These are phyloP conservation scores for Trichogramma dendrolimi DNA, from an alignment of 2,888 invertebrate genomes.

Conservation along the genomic window DNA sequence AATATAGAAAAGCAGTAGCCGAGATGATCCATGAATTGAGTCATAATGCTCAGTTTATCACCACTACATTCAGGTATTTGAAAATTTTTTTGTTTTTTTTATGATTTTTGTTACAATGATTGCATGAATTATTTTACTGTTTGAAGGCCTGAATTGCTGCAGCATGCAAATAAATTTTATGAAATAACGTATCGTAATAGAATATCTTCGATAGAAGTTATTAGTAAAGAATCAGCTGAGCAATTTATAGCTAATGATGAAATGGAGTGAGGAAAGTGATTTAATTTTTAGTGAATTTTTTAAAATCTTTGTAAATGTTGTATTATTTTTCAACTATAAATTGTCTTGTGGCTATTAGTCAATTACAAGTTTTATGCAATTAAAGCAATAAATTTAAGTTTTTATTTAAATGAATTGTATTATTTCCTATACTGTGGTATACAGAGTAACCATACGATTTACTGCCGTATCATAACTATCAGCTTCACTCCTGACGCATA, in stretches of 20 bases:
- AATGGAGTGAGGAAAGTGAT: neutral
- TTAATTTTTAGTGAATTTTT: neutral
- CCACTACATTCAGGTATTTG: conserved; percentile 80
- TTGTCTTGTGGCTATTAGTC: too few relatives aligned
- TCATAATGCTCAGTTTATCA: conserved; percentile 94
- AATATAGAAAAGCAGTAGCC: conserved; percentile 93
- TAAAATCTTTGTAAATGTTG: too few relatives aligned
- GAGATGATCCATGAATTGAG: conserved; percentile 97
- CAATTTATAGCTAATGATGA: neutral
- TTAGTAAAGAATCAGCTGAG: conserved; percentile 77
- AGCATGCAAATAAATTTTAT: conserved; percentile 97
- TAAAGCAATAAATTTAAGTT: too few relatives aligned
- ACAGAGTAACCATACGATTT: conserved; percentile 51
- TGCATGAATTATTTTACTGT: neutral
- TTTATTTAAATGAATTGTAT: neutral
- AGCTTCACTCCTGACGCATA: conserved; percentile 55
- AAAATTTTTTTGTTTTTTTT: neutral
- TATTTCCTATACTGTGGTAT: conserved; percentile 26
- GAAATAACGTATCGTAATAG: conserved; percentile 95
- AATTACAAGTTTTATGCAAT: too few relatives aligned
- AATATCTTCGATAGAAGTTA: conserved; percentile 93
- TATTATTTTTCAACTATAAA: too few relatives aligned
- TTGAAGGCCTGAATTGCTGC: conserved; percentile 83
- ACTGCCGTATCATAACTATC: conserved; percentile 56
- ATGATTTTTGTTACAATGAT: neutral